Evolutionary conservation across 2,888 invertebrate genomes (phyloP), one percentile per base, ranked within the genome.

Genomic region (Cephus spinipes): DNA sequence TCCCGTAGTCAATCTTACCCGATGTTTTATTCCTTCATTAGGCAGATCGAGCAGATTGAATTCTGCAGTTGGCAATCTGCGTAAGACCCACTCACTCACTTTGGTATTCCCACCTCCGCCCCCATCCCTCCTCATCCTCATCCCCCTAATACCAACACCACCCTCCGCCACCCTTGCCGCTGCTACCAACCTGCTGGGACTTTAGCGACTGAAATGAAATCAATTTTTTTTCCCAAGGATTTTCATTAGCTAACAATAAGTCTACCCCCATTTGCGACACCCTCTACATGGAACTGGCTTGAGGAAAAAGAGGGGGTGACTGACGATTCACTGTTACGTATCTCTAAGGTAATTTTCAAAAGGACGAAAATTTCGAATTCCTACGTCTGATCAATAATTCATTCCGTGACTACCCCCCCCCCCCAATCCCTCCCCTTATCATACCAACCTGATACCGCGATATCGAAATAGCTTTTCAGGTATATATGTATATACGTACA

Each of bases 21-120:
- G 55, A 80, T 80, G 84, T 87, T 89, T 88, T 87, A 89, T 89
- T 87, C 87, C 84, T 89, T 90, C 88, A 89, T 90, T 89, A 90
- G 89, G 89, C 88, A 89, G 88, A 85, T 86, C 86, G 85, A 81
- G 83, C 85, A 85, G 85, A 88, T 89, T 89, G 88, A 88, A 89
- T 88, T 84, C 83, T 83, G 83, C 83, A 82, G 75, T 79, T 81
- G 82, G 36, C 71, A 80, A 68, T 73, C 78, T 71, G 71, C 31
- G 73, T 74, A 74, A 76, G 36, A 34, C 36, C 79, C 81, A 79
- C 55, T 77, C n/a, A 36, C 75, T 81, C 79, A 79, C 32, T 76
- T 34, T 73, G 40, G 30, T 68, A 74, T 73, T 77, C 79, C 30
- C n/a, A 11, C 69, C 33, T 71, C 77, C 73, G 32, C 76, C 75